Base-by-base conservation (phyloP, 2,113 vertebrate species). In the Ivindomyrus marchei region DNA sequence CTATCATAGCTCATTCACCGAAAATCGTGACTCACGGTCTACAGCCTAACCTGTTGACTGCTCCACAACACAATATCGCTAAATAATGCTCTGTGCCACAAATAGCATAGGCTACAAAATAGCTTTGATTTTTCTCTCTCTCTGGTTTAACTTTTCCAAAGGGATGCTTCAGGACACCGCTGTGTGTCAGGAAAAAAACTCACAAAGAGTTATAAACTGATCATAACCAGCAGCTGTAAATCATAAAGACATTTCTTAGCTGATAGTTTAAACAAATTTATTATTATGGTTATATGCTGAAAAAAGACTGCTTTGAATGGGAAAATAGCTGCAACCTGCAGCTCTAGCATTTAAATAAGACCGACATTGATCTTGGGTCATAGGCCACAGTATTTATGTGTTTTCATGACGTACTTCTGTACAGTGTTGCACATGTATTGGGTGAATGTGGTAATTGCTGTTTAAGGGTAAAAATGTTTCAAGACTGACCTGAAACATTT, bases 1-100 rank as follows among this genome's bases (percentile, higher is more conserved):
- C 89, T 92, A 91, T 91, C 91, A 91, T 88, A 88, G 90, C 92
- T 90, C 91, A 86, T 92, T 90, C 90, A 86, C 89, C 89, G 90
- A 92, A 88, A 91, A 91, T 91, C 77, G 88, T 83, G 84, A 89
- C 89, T 92, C 87, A 80, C 86, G 89, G 90, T 91, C 88, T 90
- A 49, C 89, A 89, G 85, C 74, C 50, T 31, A 39, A 89, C 86
- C 84, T 90, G 91, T 90, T 90, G 91, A 88, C 83, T 80, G 52
- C 58, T 80, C n/a, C 62, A 31, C 58, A 62, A 56, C 62, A n/a
- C 7, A 74, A 83, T n/a, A 24, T 50, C 39, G 39, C n/a, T 84
- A 50, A 85, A 62, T 84, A 36, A 50, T 87, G 53, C 24, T 5
- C 42, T 50, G 56, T 39, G 27, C 21, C 58, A 77, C 85, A 77